phyloP scores from a whole-genome alignment of 2,888 invertebrate genomes.

The Volucella zonaria region DNA sequence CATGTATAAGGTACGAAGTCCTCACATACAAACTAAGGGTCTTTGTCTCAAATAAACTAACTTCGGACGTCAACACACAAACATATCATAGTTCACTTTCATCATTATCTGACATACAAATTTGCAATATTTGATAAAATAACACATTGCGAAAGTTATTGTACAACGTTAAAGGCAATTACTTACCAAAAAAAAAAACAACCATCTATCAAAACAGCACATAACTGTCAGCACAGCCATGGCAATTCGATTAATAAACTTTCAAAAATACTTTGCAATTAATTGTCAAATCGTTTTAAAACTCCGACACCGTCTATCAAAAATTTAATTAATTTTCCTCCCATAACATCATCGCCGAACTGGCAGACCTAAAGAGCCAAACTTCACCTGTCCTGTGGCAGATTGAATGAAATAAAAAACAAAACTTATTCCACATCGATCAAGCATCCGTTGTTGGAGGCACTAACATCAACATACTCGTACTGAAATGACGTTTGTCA shows the following conservation, averaged over 20 bases:
- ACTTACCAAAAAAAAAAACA: too few species aligned
- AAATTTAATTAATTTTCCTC: conserved; percentile 56
- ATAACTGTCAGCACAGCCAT: too few species aligned
- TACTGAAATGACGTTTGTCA: conserved; percentile 44
- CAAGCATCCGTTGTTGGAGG: conserved; percentile 19
- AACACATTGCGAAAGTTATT: too few species aligned
- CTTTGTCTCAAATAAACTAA: too few species aligned
- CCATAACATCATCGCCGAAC: conserved; percentile 19
- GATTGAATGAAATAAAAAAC: conserved; percentile 54
- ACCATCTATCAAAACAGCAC: too few species aligned
- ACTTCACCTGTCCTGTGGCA: conserved; percentile 25
- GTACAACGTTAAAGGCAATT: too few species aligned
- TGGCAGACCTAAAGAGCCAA: conserved; percentile 32
- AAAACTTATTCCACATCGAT: conserved; percentile 32
- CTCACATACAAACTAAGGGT: too few species aligned
- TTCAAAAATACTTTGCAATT: not conserved
- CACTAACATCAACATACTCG: conserved; percentile 7
- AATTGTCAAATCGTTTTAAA: conserved; percentile 1
- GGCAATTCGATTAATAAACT: not conserved
- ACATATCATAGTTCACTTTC: too few species aligned
- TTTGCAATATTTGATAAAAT: too few species aligned
- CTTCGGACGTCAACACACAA: too few species aligned
- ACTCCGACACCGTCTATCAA: conserved; percentile 36
- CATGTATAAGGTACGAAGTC: too few species aligned
- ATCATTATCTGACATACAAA: too few species aligned